Conservation (phyloP, 2,113 vertebrate genomes). For the Xyliphius kryptos region DNA sequence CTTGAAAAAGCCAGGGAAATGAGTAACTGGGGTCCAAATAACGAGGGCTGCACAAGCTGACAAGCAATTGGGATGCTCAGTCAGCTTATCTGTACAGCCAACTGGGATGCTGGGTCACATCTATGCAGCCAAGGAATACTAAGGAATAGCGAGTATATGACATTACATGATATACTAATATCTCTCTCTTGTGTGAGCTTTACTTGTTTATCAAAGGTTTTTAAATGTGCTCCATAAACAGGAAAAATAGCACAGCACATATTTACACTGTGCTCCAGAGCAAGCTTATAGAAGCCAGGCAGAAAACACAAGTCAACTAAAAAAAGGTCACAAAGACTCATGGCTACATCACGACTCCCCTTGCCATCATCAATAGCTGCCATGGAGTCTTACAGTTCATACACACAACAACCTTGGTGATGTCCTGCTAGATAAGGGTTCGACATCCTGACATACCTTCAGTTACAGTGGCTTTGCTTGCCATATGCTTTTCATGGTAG, state of each 20-base stretch:
- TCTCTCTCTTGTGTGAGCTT: constrained; percentile 11
- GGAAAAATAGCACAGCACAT: constrained; percentile 32
- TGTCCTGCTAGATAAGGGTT: constrained; percentile 7
- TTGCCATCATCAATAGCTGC: constrained; percentile 24
- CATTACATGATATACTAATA: too few species aligned
- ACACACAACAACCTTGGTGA: constrained; percentile 13
- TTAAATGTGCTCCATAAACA: constrained; percentile 39
- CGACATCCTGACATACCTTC: constrained; percentile 23
- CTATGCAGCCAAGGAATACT: too few species aligned
- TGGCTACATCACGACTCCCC: constrained; percentile 21
- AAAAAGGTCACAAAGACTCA: constrained; percentile 39
- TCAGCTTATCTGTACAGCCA: too few species aligned
- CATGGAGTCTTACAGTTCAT: constrained; percentile 25
- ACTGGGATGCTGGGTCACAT: too few species aligned
- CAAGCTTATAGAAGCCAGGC: constrained; percentile 38
- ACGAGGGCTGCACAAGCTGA: too few species aligned
- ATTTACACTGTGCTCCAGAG: constrained; percentile 35
- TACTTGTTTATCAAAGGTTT: constrained; percentile 27
- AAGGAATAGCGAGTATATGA: too few species aligned
- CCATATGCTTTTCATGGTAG: constrained; percentile 5
- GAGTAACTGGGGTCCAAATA: too few species aligned
- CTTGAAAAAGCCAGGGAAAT: too few species aligned
- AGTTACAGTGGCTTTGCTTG: constrained; percentile 24
- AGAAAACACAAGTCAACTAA: constrained; percentile 23
- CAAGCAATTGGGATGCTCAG: too few species aligned